Evolutionary conservation across 2,797 vertebrate species (phyloP).

Genomic region (Dallia pectoralis): DNA sequence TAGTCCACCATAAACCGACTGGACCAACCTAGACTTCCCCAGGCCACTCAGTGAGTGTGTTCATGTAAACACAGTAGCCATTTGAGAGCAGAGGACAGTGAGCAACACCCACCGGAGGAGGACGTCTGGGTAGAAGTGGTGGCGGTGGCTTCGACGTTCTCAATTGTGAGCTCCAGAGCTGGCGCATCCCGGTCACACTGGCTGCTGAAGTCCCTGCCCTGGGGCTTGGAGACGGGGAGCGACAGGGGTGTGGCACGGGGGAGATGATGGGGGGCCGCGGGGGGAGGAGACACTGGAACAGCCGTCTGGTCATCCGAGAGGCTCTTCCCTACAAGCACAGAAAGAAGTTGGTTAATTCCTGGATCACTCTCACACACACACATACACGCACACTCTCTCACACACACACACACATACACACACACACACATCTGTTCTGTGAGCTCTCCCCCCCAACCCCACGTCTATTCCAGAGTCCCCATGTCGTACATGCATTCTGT

Average conservation of each 20-base stretch:
- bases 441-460: conserved; percentile 51
- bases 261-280: not conserved
- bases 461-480: conserved; percentile 70
- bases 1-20: too few species aligned
- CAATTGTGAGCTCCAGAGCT: conserved; percentile 29
- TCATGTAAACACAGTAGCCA: too few species aligned
- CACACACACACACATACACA: conserved; percentile 27
- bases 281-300: conserved; percentile 33
- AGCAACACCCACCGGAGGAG: conserved; percentile 58
- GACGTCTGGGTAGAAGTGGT: conserved; percentile 33
- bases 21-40: too few species aligned
- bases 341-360: conserved; percentile 40
- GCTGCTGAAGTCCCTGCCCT: conserved; percentile 83
- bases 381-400: conserved; percentile 11
- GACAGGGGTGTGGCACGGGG: conserved; percentile 29
- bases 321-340: conserved; percentile 72
- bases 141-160: conserved; percentile 22
- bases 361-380: not conserved
- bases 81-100: not conserved
- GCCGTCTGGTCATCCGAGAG: conserved; percentile 77
- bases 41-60: too few species aligned
- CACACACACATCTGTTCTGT: conserved; percentile 58
- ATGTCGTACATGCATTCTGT: conserved; percentile 55
- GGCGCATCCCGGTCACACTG: conserved; percentile 71
- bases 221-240: conserved; percentile 49